Base-by-base conservation (phyloP, 2,888 invertebrate species). In the Habrosyne pyritoides region DNA sequence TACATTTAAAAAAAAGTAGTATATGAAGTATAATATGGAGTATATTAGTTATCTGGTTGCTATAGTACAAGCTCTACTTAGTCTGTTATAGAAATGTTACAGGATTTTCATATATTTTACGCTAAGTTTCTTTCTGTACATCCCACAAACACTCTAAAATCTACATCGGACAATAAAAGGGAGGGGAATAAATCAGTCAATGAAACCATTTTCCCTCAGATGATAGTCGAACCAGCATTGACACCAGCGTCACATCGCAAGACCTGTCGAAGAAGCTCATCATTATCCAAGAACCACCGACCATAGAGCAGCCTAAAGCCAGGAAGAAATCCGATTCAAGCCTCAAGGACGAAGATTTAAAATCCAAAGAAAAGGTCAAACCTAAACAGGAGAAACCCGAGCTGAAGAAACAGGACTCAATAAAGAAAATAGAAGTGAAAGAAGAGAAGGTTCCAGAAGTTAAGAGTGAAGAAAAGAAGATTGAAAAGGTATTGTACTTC, bases 321-420 rank as follows among this genome's bases (percentile, higher is more conserved):
- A 75, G 90, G 26, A 91, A 91, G 70, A 91, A 90, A 59, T 89
- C 91, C 0, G 91, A 92, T 68, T 83, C 91, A 0, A 88, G 89
- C 54, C 72, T 89, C 46, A 91, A 90, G 69, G 91, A 91, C 3
- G 91, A 92, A 59, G 89, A 89, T 10, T 21, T 68, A 2, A 89
- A 87, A 71, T 47, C 61, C 0, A 87, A 84, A 63, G 83, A 82
- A 0, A 84, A 83, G 53, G 8, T 42, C 1, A 42, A 42, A 8
- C 42, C 42, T 14, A 75, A 65, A 18, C 83, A 70, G 55, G 83
- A 83, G 10, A 84, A 84, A 60, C 81, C 81, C 0, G 83, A 85
- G 56, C 21, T 83, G 7, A 86, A 83, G 60, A 89, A 86, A 46
- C 84, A 84, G 42, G 86, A 86, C 46, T 84, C 87, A 0, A 57